Conservation (phyloP, 2,113 vertebrate species). For the Pipra filicauda region DNA sequence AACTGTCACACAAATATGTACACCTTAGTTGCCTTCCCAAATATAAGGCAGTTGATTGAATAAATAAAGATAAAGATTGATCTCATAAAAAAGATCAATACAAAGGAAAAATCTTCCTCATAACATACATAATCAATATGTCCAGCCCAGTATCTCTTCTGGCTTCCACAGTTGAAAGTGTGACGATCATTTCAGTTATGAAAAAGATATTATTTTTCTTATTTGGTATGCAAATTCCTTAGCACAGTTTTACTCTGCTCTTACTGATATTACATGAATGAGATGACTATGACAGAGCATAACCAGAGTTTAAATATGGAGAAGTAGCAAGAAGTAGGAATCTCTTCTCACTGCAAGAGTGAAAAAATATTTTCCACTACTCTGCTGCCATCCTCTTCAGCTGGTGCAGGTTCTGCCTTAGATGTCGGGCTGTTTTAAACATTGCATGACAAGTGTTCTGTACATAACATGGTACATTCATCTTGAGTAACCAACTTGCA, state of each 20-base stretch:
- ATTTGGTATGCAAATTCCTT: not conserved
- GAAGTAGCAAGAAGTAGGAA: not conserved
- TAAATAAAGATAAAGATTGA: not conserved
- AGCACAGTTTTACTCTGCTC: not conserved
- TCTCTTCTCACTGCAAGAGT: not conserved
- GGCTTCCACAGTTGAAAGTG: not conserved
- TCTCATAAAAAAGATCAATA: not conserved
- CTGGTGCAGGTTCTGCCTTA: not conserved
- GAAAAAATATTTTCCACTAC: not conserved
- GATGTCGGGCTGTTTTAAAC: not conserved
- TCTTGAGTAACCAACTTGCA: not conserved
- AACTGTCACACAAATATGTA: slow-evolving; percentile 1
- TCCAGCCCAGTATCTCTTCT: not conserved
- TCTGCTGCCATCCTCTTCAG: not conserved
- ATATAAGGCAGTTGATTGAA: not conserved
- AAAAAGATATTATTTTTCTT: not conserved
- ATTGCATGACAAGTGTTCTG: not conserved
- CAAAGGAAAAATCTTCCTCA: not conserved
- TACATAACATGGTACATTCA: not conserved
- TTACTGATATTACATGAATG: not conserved
- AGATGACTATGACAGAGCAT: not conserved
- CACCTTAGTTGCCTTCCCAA: not conserved
- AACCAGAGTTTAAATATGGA: not conserved
- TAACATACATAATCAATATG: not conserved
- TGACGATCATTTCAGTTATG: not conserved